Conservation (phyloP, 2,888 invertebrate genomes). For the Piscicola geometra region DNA sequence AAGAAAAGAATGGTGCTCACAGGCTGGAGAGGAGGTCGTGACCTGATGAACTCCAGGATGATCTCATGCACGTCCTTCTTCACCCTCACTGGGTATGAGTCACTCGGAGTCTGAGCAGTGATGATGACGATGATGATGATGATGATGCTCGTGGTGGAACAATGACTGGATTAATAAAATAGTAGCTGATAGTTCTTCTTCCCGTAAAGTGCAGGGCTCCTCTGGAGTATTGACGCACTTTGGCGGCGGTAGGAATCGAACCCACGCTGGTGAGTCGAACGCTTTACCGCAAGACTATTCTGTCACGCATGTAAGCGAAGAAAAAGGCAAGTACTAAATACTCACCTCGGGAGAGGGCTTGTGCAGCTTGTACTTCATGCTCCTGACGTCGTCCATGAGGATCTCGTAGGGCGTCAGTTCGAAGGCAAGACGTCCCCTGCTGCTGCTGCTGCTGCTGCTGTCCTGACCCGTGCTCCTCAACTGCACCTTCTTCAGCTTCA, state of each 20-base stretch:
- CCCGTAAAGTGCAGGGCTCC: too few relatives aligned
- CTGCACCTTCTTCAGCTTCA: conserved; percentile 79
- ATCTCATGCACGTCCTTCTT: conserved; percentile 91
- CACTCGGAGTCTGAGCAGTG: conserved; percentile 62
- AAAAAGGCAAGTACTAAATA: not conserved
- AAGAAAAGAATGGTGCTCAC: conserved; percentile 51
- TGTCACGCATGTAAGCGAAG: not conserved
- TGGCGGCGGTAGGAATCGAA: too few relatives aligned
- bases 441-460: too few relatives aligned
- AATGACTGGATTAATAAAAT: too few relatives aligned
- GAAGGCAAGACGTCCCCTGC: conserved; percentile 66
- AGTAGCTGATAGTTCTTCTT: too few relatives aligned
- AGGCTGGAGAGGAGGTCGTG: conserved; percentile 85
- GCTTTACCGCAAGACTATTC: too few relatives aligned
- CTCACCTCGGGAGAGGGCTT: conserved; percentile 61
- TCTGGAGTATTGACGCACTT: too few relatives aligned
- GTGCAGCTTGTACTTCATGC: conserved; percentile 78
- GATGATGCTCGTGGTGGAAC: not conserved
- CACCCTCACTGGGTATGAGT: conserved; percentile 69
- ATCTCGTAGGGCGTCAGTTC: conserved; percentile 93
- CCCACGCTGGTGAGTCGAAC: too few relatives aligned
- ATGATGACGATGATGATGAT: not conserved
- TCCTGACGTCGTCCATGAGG: conserved; percentile 89
- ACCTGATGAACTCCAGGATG: conserved; percentile 92
- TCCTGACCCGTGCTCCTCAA: conserved; percentile 51